These are phyloP conservation scores for Australoheros facetus DNA, from an alignment of 2,797 vertebrate species.

Conservation along the genomic window DNA sequence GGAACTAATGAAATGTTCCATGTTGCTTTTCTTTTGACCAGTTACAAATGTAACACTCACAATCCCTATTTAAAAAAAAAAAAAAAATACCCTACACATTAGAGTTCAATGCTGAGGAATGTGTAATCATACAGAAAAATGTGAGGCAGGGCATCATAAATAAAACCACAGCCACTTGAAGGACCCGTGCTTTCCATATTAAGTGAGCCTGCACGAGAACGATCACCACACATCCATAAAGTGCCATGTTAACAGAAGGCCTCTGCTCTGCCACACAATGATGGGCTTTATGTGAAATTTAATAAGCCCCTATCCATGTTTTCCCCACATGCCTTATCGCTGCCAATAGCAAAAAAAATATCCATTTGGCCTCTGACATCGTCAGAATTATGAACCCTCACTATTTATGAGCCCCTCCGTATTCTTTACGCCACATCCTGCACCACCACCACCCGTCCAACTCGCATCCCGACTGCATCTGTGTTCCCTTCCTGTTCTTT, in stretches of 20 bases:
- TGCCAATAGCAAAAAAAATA: conserved; percentile 60
- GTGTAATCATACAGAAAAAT: conserved; percentile 21
- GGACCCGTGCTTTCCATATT: background rate
- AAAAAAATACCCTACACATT: background rate
- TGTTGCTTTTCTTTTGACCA: conserved; percentile 13
- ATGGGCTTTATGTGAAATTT: conserved; percentile 70
- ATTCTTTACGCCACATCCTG: conserved; percentile 39
- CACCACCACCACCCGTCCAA: conserved; percentile 29
- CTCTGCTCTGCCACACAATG: conserved; percentile 67
- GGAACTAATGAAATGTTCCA: conserved; percentile 1
- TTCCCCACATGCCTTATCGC: conserved; percentile 66
- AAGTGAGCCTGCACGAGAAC: conserved; percentile 26
- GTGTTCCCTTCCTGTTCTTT: background rate
- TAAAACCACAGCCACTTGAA: conserved; percentile 27
- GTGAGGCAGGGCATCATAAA: conserved; percentile 47
- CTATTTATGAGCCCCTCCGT: conserved; percentile 55
- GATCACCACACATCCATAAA: conserved; percentile 52
- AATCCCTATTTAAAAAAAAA: background rate
- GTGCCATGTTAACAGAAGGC: conserved; percentile 59
- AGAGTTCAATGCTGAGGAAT: background rate
- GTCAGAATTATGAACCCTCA: conserved; percentile 63
- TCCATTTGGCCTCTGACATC: conserved; percentile 66
- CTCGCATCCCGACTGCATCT: conserved; percentile 31
- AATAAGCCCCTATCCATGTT: conserved; percentile 63
- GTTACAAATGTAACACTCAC: background rate